Percentiles rank a stretch among this genome's conserved stretches.
Evolutionary conservation across 2,888 invertebrate genomes (phyloP).

Genomic region (Calameuta filiformis): DNA sequence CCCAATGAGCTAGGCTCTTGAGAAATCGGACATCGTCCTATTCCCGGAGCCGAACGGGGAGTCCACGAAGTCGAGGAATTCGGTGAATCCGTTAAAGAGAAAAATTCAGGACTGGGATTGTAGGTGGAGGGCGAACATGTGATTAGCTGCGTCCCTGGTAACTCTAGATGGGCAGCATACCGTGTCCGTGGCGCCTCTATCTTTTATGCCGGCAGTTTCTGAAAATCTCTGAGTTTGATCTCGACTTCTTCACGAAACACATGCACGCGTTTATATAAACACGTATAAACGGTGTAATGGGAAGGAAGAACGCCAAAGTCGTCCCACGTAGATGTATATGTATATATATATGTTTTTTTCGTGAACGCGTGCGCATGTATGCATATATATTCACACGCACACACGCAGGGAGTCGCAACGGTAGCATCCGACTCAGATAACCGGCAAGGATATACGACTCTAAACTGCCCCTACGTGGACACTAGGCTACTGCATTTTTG

Average conservation of each 20-base stretch:
- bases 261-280: constrained; percentile 46
- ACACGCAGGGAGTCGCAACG: constrained; percentile 35
- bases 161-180: constrained; percentile 57
- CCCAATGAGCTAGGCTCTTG: too few species aligned
- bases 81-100: too few species aligned
- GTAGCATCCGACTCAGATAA: constrained; percentile 58
- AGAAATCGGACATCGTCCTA: too few species aligned
- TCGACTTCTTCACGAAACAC: constrained; percentile 29
- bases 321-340: too few species aligned
- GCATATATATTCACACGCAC: not conserved
- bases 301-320: too few species aligned
- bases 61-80: too few species aligned
- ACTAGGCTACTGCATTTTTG: constrained; percentile 61
- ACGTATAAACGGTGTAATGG: constrained; percentile 46
- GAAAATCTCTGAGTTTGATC: constrained; percentile 58
- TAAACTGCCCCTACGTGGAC: constrained; percentile 55
- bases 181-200: constrained; percentile 57
- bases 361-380: not conserved
- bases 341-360: not conserved
- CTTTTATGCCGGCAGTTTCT: constrained; percentile 56
- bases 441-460: constrained; percentile 48
- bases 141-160: constrained; percentile 38
- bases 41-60: too few species aligned
- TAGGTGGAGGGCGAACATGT: too few species aligned
- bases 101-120: too few species aligned